phyloP scores from a whole-genome alignment of 2,797 vertebrate species.

The Morus bassanus region DNA sequence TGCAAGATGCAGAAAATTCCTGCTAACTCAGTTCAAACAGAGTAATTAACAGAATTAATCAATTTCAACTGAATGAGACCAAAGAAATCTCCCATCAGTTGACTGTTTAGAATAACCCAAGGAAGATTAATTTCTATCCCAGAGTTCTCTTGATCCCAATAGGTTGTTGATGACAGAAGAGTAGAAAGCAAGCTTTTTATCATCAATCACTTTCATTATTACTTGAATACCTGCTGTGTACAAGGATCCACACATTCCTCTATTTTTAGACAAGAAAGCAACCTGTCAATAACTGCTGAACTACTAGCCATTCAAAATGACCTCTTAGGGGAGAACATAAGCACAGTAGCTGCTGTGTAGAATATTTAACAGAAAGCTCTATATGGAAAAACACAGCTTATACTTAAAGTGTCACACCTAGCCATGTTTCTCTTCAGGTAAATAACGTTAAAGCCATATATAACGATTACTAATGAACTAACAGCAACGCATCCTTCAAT shows the following conservation, averaged over 20 bases:
- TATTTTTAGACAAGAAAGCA: conserved; percentile 28
- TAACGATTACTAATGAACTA: not conserved
- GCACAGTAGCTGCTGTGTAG: not conserved
- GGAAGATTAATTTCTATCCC: conserved; percentile 46
- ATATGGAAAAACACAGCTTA: not conserved
- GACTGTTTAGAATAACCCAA: conserved; percentile 41
- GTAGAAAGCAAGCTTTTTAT: conserved; percentile 35
- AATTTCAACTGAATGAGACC: conserved; percentile 50
- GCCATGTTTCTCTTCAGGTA: not conserved
- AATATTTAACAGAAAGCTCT: conserved; percentile 7
- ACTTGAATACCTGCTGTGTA: not conserved
- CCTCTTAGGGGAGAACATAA: not conserved
- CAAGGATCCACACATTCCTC: not conserved
- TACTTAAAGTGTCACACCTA: not conserved
- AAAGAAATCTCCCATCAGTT: conserved; percentile 55
- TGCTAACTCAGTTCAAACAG: conserved; percentile 55
- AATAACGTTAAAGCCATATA: not conserved
- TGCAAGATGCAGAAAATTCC: conserved; percentile 2
- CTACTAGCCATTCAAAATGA: not conserved
- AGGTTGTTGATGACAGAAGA: conserved; percentile 34
- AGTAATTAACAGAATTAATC: conserved; percentile 64
- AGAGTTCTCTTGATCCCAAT: conserved; percentile 50
- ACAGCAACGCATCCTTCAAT: not conserved
- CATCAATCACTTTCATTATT: conserved; percentile 36
- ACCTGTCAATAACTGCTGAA: conserved; percentile 5